phyloP scores from a whole-genome alignment of 2,888 invertebrate species.

The Sphecodes monilicornis region DNA sequence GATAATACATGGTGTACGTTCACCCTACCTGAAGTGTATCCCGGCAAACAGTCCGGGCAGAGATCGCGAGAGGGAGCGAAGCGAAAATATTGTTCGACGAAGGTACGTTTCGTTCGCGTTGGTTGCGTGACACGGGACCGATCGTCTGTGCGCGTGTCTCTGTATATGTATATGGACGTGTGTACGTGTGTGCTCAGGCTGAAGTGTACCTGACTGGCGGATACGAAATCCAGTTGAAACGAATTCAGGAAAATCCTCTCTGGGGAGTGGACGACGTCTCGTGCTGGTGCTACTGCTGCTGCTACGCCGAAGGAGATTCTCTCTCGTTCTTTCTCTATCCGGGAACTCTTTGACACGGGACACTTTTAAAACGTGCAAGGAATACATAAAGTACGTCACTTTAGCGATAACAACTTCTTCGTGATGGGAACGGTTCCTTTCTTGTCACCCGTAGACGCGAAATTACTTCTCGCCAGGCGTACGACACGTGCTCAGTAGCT shows the following conservation, averaged over 20 bases:
- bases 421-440: constrained; percentile 22
- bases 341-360: constrained; percentile 66
- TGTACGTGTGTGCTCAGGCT: background rate
- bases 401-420: constrained; percentile 56
- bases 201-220: constrained; percentile 45
- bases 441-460: constrained; percentile 34
- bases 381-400: constrained; percentile 61
- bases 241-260: constrained; percentile 72
- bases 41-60: constrained; percentile 33
- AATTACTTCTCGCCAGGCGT: constrained; percentile 46
- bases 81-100: constrained; percentile 69
- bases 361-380: constrained; percentile 71
- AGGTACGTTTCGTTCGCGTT: constrained; percentile 55
- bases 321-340: constrained; percentile 7
- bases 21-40: constrained; percentile 20
- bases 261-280: constrained; percentile 64
- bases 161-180: background rate
- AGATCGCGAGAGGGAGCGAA: constrained; percentile 38
- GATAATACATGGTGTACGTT: constrained; percentile 50
- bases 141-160: background rate
- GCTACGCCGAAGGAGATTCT: constrained; percentile 55
- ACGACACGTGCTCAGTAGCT: background rate
- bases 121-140: constrained; percentile 20
- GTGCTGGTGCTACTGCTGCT: constrained; percentile 30
- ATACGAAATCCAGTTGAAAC: constrained; percentile 69